phyloP scores from a whole-genome alignment of 2,113 vertebrate species.

The Rhinopithecus roxellana region DNA sequence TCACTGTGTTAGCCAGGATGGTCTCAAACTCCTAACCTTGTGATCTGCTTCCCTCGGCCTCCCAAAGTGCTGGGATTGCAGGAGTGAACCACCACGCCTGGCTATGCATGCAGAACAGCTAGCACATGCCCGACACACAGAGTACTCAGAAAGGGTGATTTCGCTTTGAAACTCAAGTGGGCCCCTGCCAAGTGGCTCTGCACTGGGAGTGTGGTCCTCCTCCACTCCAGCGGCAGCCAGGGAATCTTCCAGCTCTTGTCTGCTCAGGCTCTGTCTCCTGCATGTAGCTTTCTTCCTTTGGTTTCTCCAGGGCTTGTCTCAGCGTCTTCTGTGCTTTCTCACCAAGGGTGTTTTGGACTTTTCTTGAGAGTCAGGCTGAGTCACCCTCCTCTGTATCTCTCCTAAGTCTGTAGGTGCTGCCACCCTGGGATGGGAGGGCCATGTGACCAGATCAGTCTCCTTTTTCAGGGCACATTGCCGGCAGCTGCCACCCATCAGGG shows the following conservation, averaged over 20 bases:
- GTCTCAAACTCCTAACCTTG: no score
- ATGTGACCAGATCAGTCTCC: background rate
- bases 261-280: background rate
- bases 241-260: background rate
- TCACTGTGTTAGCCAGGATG: no score
- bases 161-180: background rate
- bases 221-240: background rate
- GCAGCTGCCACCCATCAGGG: background rate
- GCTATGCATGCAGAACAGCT: background rate
- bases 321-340: background rate
- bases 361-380: background rate
- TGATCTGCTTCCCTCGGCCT: no score
- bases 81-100: no score
- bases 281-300: background rate
- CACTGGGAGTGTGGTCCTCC: background rate
- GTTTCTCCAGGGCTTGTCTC: background rate
- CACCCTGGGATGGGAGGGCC: background rate
- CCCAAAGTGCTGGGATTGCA: no score
- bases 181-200: background rate
- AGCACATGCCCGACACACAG: background rate
- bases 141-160: background rate
- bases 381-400: background rate
- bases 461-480: background rate
- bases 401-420: background rate
- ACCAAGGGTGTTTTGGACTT: background rate